phyloP scores from a whole-genome alignment of 1,140 invertebrate species.

The Brachionus rotundiformis region DNA sequence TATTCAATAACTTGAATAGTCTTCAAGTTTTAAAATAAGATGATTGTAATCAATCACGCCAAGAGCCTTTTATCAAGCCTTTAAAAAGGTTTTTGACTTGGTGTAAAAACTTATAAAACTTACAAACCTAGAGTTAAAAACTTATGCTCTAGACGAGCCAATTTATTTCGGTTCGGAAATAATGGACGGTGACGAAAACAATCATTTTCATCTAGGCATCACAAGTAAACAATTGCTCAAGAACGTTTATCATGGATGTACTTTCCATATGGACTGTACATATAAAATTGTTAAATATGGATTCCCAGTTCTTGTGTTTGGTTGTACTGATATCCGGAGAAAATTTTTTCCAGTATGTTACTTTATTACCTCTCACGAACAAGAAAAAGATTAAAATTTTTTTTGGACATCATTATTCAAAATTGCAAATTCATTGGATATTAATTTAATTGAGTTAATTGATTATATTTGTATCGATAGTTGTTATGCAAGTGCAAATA shows the following conservation, averaged over 20 bases:
- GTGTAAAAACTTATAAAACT: background rate
- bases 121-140: background rate
- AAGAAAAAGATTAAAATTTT: slow-evolving; percentile 21
- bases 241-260: slow-evolving; percentile 8
- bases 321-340: slow-evolving; percentile 1
- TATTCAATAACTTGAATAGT: too few species aligned
- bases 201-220: slow-evolving; percentile 13
- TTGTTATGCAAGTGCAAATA: background rate
- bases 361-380: slow-evolving; percentile 21
- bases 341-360: slow-evolving; percentile 33
- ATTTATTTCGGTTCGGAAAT: slow-evolving; percentile 17
- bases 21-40: too few species aligned
- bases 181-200: background rate
- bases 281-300: slow-evolving; percentile 33
- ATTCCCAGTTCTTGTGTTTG: slow-evolving; percentile 18
- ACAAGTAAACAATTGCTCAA: slow-evolving; percentile 12
- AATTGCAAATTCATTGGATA: background rate
- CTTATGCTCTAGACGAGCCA: background rate
- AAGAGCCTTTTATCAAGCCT: too few species aligned
- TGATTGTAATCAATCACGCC: too few species aligned
- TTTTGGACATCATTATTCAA: slow-evolving; percentile 16
- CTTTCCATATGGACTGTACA: slow-evolving; percentile 16
- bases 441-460: slow-evolving; percentile 14
- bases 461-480: background rate
- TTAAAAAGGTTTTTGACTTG: background rate